phyloP scores from a whole-genome alignment of 2,113 vertebrate genomes.

The Guaruba guarouba region DNA sequence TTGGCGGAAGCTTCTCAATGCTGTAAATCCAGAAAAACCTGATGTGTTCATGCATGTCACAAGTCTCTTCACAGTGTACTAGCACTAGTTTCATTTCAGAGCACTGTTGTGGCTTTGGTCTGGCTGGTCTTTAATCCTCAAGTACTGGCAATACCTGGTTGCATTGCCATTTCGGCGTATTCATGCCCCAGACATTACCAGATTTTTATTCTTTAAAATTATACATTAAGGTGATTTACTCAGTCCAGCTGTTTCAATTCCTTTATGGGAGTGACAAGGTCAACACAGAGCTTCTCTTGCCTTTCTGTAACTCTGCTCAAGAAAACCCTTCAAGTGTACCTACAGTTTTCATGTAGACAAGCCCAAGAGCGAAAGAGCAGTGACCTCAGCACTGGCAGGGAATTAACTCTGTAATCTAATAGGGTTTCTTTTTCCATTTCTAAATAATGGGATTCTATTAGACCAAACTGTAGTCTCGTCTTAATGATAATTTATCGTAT shows the following conservation, averaged over 20 bases:
- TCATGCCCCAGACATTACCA: neutral
- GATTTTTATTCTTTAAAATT: neutral
- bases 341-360: neutral
- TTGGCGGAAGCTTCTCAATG: neutral
- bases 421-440: slow-evolving; percentile 50
- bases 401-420: slow-evolving; percentile 61
- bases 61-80: neutral
- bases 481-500: slow-evolving; percentile 49
- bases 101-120: neutral
- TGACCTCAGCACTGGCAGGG: slow-evolving; percentile 42
- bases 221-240: neutral
- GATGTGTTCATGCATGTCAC: neutral
- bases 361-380: neutral
- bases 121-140: neutral
- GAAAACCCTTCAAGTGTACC: neutral
- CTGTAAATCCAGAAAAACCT: neutral
- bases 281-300: neutral
- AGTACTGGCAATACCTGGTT: neutral
- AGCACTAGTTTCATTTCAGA: neutral
- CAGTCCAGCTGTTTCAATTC: neutral
- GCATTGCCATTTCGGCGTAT: neutral
- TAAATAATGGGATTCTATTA: slow-evolving; percentile 63
- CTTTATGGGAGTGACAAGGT: neutral
- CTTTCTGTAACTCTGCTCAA: neutral
- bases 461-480: neutral